These are phyloP conservation scores for Brotula barbata DNA, from an alignment of 2,797 vertebrate genomes.

Conservation along the genomic window DNA sequence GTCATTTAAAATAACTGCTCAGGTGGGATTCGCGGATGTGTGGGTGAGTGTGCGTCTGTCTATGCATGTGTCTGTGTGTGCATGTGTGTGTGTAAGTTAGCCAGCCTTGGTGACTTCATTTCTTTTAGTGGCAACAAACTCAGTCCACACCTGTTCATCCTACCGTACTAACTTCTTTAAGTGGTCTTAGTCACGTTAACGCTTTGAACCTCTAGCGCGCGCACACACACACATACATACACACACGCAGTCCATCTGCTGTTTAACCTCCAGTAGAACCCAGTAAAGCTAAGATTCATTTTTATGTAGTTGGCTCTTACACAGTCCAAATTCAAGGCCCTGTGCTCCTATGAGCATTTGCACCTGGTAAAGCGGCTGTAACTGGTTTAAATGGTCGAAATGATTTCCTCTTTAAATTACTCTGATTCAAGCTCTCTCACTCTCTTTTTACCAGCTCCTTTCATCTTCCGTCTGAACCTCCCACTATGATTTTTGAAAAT, in stretches of 20 bases:
- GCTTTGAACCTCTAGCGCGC: slow-evolving; percentile 62
- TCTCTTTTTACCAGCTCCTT: slow-evolving; percentile 21
- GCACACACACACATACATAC: slow-evolving; percentile 29
- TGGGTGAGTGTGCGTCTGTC: slow-evolving; percentile 13
- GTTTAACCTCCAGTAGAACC: slow-evolving; percentile 66
- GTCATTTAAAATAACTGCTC: slow-evolving; percentile 69
- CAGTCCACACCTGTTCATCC: slow-evolving; percentile 63
- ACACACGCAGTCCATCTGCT: slow-evolving; percentile 53
- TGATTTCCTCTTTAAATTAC: slow-evolving; percentile 48
- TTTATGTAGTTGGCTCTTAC: slow-evolving; percentile 59
- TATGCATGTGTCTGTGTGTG: slow-evolving; percentile 10
- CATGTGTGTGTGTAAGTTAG: slow-evolving; percentile 1
- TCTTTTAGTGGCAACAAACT: slow-evolving; percentile 61
- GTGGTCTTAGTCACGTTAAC: slow-evolving; percentile 68
- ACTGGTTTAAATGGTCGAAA: slow-evolving; percentile 46
- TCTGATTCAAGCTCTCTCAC: slow-evolving; percentile 22
- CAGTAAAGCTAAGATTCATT: slow-evolving; percentile 64
- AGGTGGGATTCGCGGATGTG: slow-evolving; percentile 56
- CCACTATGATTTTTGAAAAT: no score
- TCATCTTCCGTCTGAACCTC: background rate
- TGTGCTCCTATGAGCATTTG: slow-evolving; percentile 37
- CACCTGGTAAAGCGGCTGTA: slow-evolving; percentile 61
- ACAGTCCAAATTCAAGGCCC: slow-evolving; percentile 36
- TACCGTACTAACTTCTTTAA: slow-evolving; percentile 53
- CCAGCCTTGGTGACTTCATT: slow-evolving; percentile 52